Evolutionary conservation across 2,113 vertebrate genomes (phyloP), one percentile per base, ranked within the genome.

Genomic region (Cavia porcellus): DNA sequence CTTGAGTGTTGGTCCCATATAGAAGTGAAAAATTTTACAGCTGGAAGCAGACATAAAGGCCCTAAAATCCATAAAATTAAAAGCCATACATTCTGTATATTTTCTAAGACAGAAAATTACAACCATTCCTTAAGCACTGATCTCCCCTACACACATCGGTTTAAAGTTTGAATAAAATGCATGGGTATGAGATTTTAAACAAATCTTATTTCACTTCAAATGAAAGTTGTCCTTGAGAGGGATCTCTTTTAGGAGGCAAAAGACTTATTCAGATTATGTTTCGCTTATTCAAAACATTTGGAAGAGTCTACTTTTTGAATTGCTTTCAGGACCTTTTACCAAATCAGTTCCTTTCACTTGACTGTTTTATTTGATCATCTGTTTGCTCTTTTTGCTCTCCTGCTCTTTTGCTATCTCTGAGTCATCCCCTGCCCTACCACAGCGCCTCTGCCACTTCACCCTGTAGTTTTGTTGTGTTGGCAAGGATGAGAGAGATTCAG

Each of bases 181-280:
- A 9, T 68, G 57, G 7, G 35, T 62, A 94, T 81, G 75, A 89
- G 87, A 81, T 74, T 89, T 74, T 74, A 45, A 93, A 70, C 38
- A 93, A 94, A 88, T 88, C 42, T 95, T 68, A 77, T 94, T 70
- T 87, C 74, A 77, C 42, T 92, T 93, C n/a, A 83, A 86, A 86
- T 70, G 82, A 70, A 96, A 92, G 20, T 92, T 82, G 42, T 77
- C 24, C 38, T 90, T 88, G 86, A 87, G 90, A 93, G 15, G 15
- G 90, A 93, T 90, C 52, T 84, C 22, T 52, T 66, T 80, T 32
- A 79, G 82, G 45, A 72, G 57, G 50, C 28, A 72, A 80, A 91
- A 66, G 17, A 85, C 32, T 84, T 90, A 86, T 14, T 94, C 59
- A 74, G n/a, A 59, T 19, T 81, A 61, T 92, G 22, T 81, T 91